Evolutionary conservation across 2,797 vertebrate genomes (phyloP).

Genomic region (Sphenopsis melanotis): DNA sequence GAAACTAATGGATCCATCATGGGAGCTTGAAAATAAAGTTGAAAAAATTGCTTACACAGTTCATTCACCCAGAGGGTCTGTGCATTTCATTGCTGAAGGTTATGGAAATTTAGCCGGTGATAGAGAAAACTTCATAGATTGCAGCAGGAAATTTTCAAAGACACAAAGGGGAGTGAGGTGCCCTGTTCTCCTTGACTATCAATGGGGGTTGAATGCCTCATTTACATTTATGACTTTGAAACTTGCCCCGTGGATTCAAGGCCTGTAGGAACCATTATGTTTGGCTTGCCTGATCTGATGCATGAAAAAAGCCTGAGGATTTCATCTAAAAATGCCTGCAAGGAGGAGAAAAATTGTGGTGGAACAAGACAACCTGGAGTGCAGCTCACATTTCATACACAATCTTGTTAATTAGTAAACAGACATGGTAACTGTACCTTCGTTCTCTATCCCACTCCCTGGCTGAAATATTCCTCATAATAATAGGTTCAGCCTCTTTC

Average conservation of each 20-base stretch:
- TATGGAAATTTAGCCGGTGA: slow-evolving; percentile 18
- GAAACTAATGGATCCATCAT: slow-evolving; percentile 33
- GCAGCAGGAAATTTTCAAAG: slow-evolving; percentile 16
- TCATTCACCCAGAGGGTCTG: neutral
- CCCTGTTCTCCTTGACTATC: neutral
- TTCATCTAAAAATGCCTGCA: neutral
- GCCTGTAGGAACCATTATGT: neutral
- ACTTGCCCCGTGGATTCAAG: neutral
- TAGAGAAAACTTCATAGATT: slow-evolving; percentile 14
- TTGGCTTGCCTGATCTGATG: neutral
- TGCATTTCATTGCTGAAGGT: neutral
- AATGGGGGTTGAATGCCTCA: neutral
- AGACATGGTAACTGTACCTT: neutral
- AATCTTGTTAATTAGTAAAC: neutral
- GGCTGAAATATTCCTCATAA: neutral
- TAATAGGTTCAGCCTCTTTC: neutral
- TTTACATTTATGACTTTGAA: slow-evolving; percentile 23
- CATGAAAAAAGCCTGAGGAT: neutral
- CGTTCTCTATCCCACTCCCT: neutral
- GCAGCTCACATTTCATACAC: neutral
- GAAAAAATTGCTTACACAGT: slow-evolving; percentile 35
- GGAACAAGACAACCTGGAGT: neutral
- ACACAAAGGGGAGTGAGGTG: neutral
- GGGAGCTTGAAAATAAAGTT: slow-evolving; percentile 32
- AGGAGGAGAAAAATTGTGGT: neutral